Base-by-base conservation (phyloP, 2,888 invertebrate genomes). In the Tricholauxania praeusta region DNA sequence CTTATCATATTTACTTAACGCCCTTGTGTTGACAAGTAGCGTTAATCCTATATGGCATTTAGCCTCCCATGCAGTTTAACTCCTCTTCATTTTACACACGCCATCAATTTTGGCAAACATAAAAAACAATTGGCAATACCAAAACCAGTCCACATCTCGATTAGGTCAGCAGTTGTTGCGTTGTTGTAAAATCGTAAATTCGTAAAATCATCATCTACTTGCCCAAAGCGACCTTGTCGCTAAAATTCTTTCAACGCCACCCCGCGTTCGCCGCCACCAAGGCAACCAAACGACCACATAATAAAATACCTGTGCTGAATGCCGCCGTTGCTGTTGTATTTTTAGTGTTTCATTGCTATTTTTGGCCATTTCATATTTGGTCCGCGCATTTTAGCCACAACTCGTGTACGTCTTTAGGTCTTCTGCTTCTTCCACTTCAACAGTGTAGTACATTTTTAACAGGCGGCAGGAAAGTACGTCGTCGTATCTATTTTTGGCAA, bases 401-500 rank as follows among this genome's bases (percentile, higher is more conserved):
- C 17, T 32, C 47, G 48, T 28, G 60, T 39, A 39, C 68, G 60
- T 71, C 64, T 22, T 71, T 70, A 5, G 32, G 19, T 67, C 51
- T 6, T 60, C 52, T 71, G 14, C 14, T 55, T 66, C 57, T 71
- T 48, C 57, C 63, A 12, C 14, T 55, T 66, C 64, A 66, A 19
- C 57, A 71, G 60, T 71, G 66, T 62, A 60, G 39, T 74, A 49
- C 72, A 68, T 47, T 70, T 68, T 66, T 52, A 32, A 63, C 32
- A 57, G 39, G 69, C 60, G 53, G 70, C 52, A 52, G 60, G 59
- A 64, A 71, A 68, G 72, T 74, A 71, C 57, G 67, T 55, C 67
- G 57, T 57, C 72, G 75, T 73, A 74, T 73, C 83, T 84, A 83
- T 83, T 83, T 84, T 79, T 79, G 78, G 78, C 74, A 39, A 39